Evolutionary conservation across 2,797 vertebrate genomes (phyloP).

Genomic region (Cuculus canorus): DNA sequence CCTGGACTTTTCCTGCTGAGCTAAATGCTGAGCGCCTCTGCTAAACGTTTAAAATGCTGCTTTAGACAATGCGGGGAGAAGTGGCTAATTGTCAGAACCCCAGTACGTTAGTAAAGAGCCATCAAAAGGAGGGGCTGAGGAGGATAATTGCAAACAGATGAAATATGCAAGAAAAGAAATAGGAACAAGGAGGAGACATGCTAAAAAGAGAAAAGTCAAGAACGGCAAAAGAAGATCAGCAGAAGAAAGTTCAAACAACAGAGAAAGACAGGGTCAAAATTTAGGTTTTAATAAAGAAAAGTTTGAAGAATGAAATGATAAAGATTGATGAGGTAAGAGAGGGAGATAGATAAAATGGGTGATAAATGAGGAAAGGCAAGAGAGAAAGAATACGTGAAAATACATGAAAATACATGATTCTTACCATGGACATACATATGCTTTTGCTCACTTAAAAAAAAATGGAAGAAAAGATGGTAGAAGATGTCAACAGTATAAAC

Average conservation of each 20-base stretch:
- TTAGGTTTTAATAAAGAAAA: neutral
- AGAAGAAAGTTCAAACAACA: neutral
- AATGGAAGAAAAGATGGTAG: neutral
- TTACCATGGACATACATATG: neutral
- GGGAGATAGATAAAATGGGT: neutral
- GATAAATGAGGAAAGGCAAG: neutral
- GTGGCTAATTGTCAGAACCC: neutral
- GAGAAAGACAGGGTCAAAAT: neutral
- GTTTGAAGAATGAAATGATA: neutral
- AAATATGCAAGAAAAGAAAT: neutral
- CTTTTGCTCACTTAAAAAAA: neutral
- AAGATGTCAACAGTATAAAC: neutral
- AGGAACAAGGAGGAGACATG: neutral
- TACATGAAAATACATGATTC: neutral
- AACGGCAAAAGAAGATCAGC: neutral
- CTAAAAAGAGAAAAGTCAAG: neutral
- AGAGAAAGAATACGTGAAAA: neutral
- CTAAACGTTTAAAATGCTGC: neutral
- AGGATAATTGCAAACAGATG: neutral
- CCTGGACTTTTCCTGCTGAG: neutral
- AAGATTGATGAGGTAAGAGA: neutral
- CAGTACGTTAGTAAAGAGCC: neutral
- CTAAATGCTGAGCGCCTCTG: slow-evolving; percentile 4
- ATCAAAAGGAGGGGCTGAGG: neutral
- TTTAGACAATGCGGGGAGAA: neutral